Percentiles rank a stretch among this genome's conserved stretches.
Conservation (phyloP, 2,888 invertebrate genomes). For the Taenaris catops region DNA sequence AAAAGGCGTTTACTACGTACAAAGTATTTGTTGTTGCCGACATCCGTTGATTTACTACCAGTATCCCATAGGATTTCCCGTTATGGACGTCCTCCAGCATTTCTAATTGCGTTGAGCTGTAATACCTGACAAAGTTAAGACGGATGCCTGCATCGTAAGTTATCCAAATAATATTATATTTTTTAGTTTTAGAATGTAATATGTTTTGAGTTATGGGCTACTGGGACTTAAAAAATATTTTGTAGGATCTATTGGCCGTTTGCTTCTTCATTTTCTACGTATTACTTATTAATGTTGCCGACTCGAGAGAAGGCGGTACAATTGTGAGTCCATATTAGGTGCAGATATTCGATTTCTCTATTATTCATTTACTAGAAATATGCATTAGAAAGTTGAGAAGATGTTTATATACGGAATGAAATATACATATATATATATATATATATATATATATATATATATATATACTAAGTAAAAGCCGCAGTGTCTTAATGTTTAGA, state of each 20-base stretch:
- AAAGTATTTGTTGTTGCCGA: constrained; percentile 65
- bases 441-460: no score
- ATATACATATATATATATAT: not conserved
- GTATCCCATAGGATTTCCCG: constrained; percentile 55
- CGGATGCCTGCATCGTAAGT: constrained; percentile 9
- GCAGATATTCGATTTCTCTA: constrained; percentile 15
- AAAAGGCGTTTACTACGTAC: constrained; percentile 23
- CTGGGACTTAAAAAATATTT: no score
- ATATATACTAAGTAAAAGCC: no score
- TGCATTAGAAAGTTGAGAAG: constrained; percentile 21
- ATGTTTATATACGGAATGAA: constrained; percentile 7
- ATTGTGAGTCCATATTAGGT: constrained; percentile 20
- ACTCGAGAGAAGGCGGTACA: constrained; percentile 12
- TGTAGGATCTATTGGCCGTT: no score
- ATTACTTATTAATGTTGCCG: constrained; percentile 6
- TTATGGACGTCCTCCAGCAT: constrained; percentile 44
- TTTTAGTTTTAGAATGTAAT: no score
- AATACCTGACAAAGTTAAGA: constrained; percentile 18
- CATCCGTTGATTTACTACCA: constrained; percentile 64
- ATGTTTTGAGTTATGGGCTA: no score
- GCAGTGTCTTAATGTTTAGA: no score
- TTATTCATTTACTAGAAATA: constrained; percentile 22
- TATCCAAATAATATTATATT: no score
- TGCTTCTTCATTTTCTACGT: no score
- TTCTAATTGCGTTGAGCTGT: constrained; percentile 29